Evolutionary conservation across 2,797 vertebrate genomes (phyloP).

Genomic region (Lepidocolaptes lacrymiger): DNA sequence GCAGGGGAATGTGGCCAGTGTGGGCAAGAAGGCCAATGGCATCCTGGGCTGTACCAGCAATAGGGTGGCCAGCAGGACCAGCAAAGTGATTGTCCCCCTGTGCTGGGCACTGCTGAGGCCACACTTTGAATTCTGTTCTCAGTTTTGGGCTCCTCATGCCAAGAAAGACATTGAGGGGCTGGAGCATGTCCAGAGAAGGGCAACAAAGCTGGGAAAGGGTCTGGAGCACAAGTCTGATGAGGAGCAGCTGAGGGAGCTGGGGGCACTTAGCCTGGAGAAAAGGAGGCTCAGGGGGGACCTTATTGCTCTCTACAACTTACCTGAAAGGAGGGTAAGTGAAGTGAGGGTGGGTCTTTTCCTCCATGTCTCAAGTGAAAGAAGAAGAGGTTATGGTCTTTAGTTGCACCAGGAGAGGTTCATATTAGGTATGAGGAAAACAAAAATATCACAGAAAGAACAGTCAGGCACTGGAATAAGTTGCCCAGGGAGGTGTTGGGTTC

Average conservation of each 20-base stretch:
- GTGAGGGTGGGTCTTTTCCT: background rate
- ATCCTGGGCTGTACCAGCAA: background rate
- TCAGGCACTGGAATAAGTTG: too few species aligned
- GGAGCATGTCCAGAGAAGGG: rapidly evolving
- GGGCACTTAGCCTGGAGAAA: rapidly evolving
- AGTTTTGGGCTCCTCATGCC: background rate
- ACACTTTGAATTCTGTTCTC: rapidly evolving
- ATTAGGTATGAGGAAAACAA: background rate
- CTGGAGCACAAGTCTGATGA: background rate
- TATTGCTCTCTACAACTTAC: too few species aligned
- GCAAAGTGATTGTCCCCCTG: rapidly evolving
- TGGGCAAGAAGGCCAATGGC: rapidly evolving
- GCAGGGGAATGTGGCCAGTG: rapidly evolving
- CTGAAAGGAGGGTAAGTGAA: background rate
- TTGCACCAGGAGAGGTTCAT: too few species aligned
- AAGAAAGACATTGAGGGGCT: background rate
- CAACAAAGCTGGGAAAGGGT: rapidly evolving
- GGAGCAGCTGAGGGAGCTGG: background rate
- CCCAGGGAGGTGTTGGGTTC: background rate
- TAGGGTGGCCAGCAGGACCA: rapidly evolving
- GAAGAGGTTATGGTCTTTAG: background rate
- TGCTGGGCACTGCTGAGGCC: background rate
- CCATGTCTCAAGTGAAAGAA: background rate
- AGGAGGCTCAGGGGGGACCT: background rate
- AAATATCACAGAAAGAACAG: too few species aligned